Conservation (phyloP, 1,140 invertebrate genomes). For the Tribolium castaneum region DNA sequence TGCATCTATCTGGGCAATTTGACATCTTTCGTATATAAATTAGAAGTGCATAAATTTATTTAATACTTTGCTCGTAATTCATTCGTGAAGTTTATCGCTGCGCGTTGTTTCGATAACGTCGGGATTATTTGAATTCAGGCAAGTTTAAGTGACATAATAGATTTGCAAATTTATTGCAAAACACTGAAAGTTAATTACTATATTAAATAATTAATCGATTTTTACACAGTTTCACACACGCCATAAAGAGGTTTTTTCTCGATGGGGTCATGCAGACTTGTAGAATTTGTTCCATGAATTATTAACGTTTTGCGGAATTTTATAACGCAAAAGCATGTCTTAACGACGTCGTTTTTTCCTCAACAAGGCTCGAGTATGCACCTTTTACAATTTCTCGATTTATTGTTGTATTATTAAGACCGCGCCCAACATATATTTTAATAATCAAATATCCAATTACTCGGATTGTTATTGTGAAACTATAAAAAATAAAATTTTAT, state of each 20-base stretch:
- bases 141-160: background rate
- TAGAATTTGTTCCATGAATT: background rate
- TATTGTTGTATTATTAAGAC: background rate
- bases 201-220: background rate
- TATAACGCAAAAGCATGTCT: background rate
- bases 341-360: constrained; percentile 1
- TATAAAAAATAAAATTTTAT: background rate
- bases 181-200: background rate
- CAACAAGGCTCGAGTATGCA: background rate
- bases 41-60: constrained; percentile 6
- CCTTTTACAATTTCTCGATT: constrained; percentile 4
- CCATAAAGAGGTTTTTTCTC: background rate
- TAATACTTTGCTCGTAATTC: constrained; percentile 1
- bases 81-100: background rate
- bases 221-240: background rate
- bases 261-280: background rate
- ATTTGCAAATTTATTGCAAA: background rate
- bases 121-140: too few relatives aligned
- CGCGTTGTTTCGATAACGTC: too few relatives aligned
- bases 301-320: background rate
- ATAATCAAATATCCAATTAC: background rate
- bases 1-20: background rate
- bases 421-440: constrained; percentile 11
- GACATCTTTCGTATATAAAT: constrained; percentile 2
- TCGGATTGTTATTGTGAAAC: background rate